Percentiles rank a stretch among this genome's conserved stretches.
Evolutionary conservation across 2,797 vertebrate species (phyloP).

Genomic region (Darevskia nairensis): DNA sequence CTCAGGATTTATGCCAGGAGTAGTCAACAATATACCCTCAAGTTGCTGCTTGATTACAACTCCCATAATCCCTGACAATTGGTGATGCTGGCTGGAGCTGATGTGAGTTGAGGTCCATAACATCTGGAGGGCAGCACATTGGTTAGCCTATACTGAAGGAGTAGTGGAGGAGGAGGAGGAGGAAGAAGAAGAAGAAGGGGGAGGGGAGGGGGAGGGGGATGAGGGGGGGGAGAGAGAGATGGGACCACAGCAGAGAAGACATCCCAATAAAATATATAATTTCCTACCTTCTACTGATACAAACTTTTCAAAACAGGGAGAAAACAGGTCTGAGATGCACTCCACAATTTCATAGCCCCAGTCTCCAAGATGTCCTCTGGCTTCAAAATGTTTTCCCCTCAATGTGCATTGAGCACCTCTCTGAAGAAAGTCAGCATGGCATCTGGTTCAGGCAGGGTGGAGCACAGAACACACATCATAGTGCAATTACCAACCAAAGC

Average conservation of each 20-base stretch:
- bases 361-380: background rate
- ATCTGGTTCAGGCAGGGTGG: background rate
- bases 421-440: background rate
- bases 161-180: too few species aligned
- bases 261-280: background rate
- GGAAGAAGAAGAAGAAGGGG: too few species aligned
- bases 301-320: background rate
- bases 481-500: background rate
- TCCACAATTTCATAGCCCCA: background rate
- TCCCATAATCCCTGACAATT: too few species aligned
- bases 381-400: background rate
- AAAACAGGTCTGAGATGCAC: background rate
- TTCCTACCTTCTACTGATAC: background rate
- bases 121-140: too few species aligned
- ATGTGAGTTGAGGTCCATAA: too few species aligned
- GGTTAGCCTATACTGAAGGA: too few species aligned
- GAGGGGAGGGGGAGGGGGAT: too few species aligned
- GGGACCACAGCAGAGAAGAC: background rate
- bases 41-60: too few species aligned
- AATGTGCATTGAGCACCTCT: background rate
- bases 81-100: too few species aligned
- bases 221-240: background rate
- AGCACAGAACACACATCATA: background rate
- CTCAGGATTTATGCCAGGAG: background rate
- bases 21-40: too few species aligned